Conservation (phyloP, 2,113 vertebrate genomes). For the Cyphomyrus discorhynchus region DNA sequence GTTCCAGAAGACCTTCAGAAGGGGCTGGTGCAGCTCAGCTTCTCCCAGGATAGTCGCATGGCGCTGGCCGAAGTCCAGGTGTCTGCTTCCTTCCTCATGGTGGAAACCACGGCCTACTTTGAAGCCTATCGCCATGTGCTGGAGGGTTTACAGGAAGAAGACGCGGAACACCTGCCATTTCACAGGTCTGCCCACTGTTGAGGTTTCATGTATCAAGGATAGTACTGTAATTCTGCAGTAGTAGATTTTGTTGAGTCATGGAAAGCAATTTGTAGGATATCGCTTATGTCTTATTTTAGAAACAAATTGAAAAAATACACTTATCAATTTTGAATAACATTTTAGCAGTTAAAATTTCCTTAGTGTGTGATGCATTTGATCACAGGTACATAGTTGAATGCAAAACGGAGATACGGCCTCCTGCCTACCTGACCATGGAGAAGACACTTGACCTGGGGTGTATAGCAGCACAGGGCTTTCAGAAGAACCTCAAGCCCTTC, state of each 20-base stretch:
- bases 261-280: neutral
- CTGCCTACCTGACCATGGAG: constrained; percentile 60
- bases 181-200: constrained; percentile 60
- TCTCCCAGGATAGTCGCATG: constrained; percentile 66
- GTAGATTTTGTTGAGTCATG: neutral
- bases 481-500: constrained; percentile 41
- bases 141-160: constrained; percentile 75
- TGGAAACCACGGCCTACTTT: constrained; percentile 89
- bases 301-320: neutral
- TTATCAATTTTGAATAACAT: neutral
- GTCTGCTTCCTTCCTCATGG: constrained; percentile 79
- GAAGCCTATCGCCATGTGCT: constrained; percentile 87
- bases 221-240: neutral
- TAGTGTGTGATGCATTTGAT: neutral
- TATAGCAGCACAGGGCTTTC: constrained; percentile 34
- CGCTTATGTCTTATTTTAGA: neutral
- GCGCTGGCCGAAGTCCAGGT: constrained; percentile 60
- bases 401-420: constrained; percentile 57
- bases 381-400: constrained; percentile 82
- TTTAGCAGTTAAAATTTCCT: neutral
- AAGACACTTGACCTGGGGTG: constrained; percentile 63
- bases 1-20: constrained; percentile 54
- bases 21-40: constrained; percentile 72
- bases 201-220: neutral
- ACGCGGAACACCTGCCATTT: constrained; percentile 74